phyloP scores from a whole-genome alignment of 2,113 vertebrate species.

The Climacteris rufus region DNA sequence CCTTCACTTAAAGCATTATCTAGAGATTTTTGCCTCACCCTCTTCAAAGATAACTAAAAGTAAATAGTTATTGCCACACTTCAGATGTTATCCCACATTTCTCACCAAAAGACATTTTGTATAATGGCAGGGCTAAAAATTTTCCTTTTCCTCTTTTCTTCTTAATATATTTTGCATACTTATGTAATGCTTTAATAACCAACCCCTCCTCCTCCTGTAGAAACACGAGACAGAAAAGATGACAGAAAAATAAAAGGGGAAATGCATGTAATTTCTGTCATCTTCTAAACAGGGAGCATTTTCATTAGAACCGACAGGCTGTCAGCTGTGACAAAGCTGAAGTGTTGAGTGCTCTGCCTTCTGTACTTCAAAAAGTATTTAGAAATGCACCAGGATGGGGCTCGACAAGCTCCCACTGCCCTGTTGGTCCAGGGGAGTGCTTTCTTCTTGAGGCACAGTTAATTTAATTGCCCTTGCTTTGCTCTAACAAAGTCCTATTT shows the following conservation, averaged over 20 bases:
- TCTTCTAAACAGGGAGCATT: constrained; percentile 37
- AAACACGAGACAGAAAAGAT: constrained; percentile 3
- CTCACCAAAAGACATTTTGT: not conserved
- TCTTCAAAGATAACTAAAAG: constrained; percentile 15
- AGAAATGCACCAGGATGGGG: not conserved
- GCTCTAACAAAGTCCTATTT: constrained; percentile 67
- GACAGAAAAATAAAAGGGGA: constrained; percentile 47
- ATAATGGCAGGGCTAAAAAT: constrained; percentile 31
- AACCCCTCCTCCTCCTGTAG: not conserved
- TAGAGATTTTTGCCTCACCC: constrained; percentile 1
- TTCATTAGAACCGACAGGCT: constrained; percentile 66
- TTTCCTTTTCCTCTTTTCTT: constrained; percentile 13
- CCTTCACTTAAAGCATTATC: not conserved
- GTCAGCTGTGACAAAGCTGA: constrained; percentile 62
- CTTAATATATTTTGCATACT: constrained; percentile 51
- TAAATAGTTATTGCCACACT: constrained; percentile 36
- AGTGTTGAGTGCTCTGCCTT: constrained; percentile 9
- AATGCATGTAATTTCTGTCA: constrained; percentile 46
- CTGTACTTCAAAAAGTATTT: not conserved
- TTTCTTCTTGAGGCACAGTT: constrained; percentile 67
- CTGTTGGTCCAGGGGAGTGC: constrained; percentile 39
- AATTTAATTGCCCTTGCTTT: constrained; percentile 74
- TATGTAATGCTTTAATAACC: constrained; percentile 53
- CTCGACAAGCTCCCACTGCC: not conserved
- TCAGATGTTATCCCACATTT: constrained; percentile 21